Evolutionary conservation across 1,140 invertebrate species (phyloP).

Genomic region (Drosophila sturtevanti): DNA sequence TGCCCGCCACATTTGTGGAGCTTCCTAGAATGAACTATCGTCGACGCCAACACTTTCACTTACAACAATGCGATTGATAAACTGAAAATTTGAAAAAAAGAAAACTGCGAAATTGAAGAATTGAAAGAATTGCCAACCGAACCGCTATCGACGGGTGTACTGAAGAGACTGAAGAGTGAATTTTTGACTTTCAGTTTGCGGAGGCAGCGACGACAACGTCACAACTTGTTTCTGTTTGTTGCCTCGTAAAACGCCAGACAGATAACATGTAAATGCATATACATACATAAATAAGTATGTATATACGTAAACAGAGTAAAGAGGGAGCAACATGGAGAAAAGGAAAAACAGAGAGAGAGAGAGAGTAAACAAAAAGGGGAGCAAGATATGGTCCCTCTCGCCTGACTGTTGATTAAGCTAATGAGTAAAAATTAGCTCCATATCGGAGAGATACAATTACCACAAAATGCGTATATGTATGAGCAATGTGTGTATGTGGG

Average conservation of each 20-base stretch:
- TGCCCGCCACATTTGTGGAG: conserved; percentile 41
- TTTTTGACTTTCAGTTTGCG: conserved; percentile 41
- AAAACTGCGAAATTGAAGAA: conserved; percentile 11
- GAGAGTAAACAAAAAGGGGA: conserved; percentile 5
- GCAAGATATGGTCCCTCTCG: background rate
- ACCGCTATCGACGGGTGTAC: conserved; percentile 63
- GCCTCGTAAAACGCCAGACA: conserved; percentile 17
- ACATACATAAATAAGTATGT: conserved; percentile 3
- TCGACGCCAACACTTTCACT: conserved; percentile 55
- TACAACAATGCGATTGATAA: conserved; percentile 53
- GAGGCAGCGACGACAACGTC: conserved; percentile 20
- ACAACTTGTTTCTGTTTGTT: conserved; percentile 20
- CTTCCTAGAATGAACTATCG: conserved; percentile 29
- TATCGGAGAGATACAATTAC: background rate
- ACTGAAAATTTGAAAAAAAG: conserved; percentile 14
- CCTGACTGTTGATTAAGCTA: background rate
- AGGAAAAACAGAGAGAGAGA: conserved; percentile 8
- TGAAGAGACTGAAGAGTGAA: conserved; percentile 57
- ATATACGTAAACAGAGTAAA: conserved; percentile 11
- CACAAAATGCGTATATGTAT: background rate
- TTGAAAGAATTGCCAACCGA: conserved; percentile 17
- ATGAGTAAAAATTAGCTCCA: background rate
- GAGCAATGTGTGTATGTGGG: background rate
- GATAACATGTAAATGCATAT: conserved; percentile 51
- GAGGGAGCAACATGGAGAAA: background rate